phyloP scores from a whole-genome alignment of 2,888 invertebrate genomes.

The Anagyrus pseudococci region DNA sequence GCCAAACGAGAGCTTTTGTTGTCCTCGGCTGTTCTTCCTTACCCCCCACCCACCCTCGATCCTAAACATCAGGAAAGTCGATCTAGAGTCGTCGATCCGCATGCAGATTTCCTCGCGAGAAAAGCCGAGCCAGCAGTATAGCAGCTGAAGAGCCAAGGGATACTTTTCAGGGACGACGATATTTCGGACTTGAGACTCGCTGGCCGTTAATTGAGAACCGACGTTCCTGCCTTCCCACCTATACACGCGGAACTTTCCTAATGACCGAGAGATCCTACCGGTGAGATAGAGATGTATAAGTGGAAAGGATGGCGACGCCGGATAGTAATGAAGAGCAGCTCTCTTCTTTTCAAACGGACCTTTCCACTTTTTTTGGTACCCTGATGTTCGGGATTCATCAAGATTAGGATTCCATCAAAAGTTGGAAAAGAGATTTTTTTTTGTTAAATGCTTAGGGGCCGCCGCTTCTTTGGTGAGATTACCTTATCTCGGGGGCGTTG shows the following conservation, averaged over 20 bases:
- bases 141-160: conserved; percentile 1
- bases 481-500: too few relatives aligned
- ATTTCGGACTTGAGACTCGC: conserved; percentile 29
- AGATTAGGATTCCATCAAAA: conserved; percentile 39
- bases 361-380: background rate
- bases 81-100: conserved; percentile 33
- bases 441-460: too few relatives aligned
- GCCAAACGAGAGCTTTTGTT: conserved; percentile 46
- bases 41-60: background rate
- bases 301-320: background rate
- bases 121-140: background rate
- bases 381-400: conserved; percentile 20
- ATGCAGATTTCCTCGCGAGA: conserved; percentile 22
- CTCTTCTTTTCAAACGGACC: conserved; percentile 16
- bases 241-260: conserved; percentile 38
- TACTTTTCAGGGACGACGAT: conserved; percentile 24
- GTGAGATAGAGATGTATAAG: background rate
- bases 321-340: too few relatives aligned
- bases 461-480: too few relatives aligned
- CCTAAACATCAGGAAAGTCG: conserved; percentile 20
- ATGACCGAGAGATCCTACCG: conserved; percentile 20
- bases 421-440: conserved; percentile 27
- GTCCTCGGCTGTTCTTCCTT: conserved; percentile 22
- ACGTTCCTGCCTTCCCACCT: conserved; percentile 25
- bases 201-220: conserved; percentile 35